A percentile compares a stretch with the other conserved stretches of the same genome.
Evolutionary conservation across 2,797 vertebrate species (phyloP).

Genomic region (Alfaro cultratus): DNA sequence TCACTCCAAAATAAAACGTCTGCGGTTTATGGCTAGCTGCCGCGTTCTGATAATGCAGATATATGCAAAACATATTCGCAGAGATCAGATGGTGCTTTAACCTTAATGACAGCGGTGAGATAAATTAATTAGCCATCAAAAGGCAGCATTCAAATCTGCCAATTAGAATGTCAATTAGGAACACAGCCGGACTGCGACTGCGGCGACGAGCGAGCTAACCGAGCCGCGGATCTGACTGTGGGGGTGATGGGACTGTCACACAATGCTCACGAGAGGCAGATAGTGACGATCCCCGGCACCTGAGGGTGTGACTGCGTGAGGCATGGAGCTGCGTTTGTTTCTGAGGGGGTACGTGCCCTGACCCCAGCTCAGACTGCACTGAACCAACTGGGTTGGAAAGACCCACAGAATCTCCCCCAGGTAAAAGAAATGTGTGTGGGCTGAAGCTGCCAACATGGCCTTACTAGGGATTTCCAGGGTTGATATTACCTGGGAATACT

Average conservation of each 20-base stretch:
- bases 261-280: slow-evolving; percentile 56
- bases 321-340: slow-evolving; percentile 35
- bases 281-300: slow-evolving; percentile 66
- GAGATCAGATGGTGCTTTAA: slow-evolving; percentile 86
- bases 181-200: slow-evolving; percentile 73
- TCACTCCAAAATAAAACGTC: slow-evolving; percentile 61
- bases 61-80: slow-evolving; percentile 83
- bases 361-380: slow-evolving; percentile 63
- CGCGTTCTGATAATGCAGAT: slow-evolving; percentile 81
- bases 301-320: slow-evolving; percentile 59
- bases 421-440: slow-evolving; percentile 44
- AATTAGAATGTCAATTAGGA: slow-evolving; percentile 87
- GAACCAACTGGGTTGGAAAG: slow-evolving; percentile 74
- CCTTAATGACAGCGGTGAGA: slow-evolving; percentile 86
- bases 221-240: slow-evolving; percentile 57
- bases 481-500: slow-evolving; percentile 60
- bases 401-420: slow-evolving; percentile 39
- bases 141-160: slow-evolving; percentile 85
- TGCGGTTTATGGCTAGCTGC: slow-evolving; percentile 58
- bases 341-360: slow-evolving; percentile 66
- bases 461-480: slow-evolving; percentile 88
- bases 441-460: slow-evolving; percentile 46
- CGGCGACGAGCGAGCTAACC: slow-evolving; percentile 45
- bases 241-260: slow-evolving; percentile 68
- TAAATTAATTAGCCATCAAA: slow-evolving; percentile 87